Evolutionary conservation across 1,140 invertebrate species (phyloP), one percentile per base, ranked within the genome.

Genomic region (Drosophila virilis): DNA sequence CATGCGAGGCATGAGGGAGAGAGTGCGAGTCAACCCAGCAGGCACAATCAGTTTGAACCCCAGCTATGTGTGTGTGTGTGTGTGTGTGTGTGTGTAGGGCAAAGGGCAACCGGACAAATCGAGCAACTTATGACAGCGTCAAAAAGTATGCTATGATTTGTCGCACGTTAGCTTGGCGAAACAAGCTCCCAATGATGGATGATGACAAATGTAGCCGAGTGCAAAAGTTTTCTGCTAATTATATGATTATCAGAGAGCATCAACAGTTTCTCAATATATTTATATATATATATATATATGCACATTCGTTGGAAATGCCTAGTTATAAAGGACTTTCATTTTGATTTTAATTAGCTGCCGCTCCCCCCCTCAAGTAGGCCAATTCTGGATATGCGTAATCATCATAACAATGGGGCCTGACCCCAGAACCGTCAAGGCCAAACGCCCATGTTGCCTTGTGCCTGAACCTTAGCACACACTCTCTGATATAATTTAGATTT

Each of bases 401-500:
- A 86, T 86, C 83, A 82, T 86, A 86, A 86, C 80, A 86, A 86
- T 86, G 55, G 22, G 22, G 71, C 50, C 71, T 61, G 66, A 64
- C 55, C 72, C 73, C 22, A 28, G 22, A 5, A 28, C 22, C 22
- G 22, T 28, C 22, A 28, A 28, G 22, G 22, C 22, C 22, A 28
- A 28, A 28, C 22, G 22, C 1, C 22, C 1, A 22, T 22, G 22
- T 22, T 28, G 22, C 22, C 22, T 28, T 28, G 0, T 28, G 22
- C 22, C 22, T 28, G 22, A 59, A 74, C 80, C 74, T 88, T 80
- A 88, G 67, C 80, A 80, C 77, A 28, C 8, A 10, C 46, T 10
- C 22, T 78, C 75, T 82, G 69, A 80, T 88, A 83, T 88, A 88
- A 88, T 88, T 88, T 89, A 88, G 83, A 88, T 88, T 88, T 88